Evolutionary conservation across 2,113 vertebrate species (phyloP).

Genomic region (Chiloscyllium plagiosum): DNA sequence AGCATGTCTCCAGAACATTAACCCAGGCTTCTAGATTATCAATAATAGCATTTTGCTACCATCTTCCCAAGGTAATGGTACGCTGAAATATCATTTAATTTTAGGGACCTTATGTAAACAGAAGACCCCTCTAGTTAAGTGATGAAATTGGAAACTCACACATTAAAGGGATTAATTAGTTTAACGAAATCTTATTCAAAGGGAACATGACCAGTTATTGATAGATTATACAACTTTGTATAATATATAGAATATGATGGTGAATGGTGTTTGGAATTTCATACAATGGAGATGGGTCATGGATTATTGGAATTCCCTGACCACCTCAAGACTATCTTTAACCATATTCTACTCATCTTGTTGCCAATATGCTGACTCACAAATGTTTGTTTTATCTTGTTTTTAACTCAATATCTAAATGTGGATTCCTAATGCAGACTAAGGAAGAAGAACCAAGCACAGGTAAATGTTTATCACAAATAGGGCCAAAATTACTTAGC

Average conservation of each 20-base stretch:
- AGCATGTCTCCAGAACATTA: too few species aligned
- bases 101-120: too few species aligned
- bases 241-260: not conserved
- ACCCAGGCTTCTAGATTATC: too few species aligned
- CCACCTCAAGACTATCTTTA: not conserved
- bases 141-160: not conserved
- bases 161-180: not conserved
- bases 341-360: not conserved
- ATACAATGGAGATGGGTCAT: not conserved
- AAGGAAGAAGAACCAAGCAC: not conserved
- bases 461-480: conserved; percentile 12
- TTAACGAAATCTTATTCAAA: not conserved
- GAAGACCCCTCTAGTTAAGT: too few species aligned
- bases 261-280: not conserved
- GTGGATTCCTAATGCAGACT: not conserved
- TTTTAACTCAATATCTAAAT: not conserved
- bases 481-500: not conserved
- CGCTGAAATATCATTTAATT: not conserved
- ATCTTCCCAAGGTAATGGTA: not conserved
- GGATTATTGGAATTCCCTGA: not conserved
- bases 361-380: not conserved
- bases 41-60: too few species aligned
- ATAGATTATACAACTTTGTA: not conserved
- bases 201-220: not conserved
- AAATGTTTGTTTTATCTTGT: not conserved